Percentiles rank a stretch among this genome's conserved stretches.
Evolutionary conservation across 2,797 vertebrate species (phyloP).

Genomic region (Pipistrellus kuhlii): DNA sequence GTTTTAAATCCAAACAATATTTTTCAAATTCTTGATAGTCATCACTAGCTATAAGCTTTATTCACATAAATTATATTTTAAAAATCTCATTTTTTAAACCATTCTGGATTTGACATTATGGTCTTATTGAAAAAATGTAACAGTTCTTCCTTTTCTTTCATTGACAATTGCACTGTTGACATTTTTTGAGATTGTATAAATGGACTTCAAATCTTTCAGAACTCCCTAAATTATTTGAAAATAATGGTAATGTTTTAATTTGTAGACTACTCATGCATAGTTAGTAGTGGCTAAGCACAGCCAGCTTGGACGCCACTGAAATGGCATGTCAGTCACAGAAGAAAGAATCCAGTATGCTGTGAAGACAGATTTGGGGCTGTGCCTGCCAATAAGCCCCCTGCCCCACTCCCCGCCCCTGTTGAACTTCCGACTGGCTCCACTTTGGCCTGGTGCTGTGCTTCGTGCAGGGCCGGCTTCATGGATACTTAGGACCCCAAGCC

Average conservation of each 20-base stretch:
- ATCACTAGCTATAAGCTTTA: background rate
- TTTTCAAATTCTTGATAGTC: constrained; percentile 17
- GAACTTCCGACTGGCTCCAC: background rate
- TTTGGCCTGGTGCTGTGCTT: background rate
- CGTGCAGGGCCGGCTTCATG: rapidly evolving
- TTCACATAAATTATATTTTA: background rate
- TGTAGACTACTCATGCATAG: background rate
- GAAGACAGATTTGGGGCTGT: background rate
- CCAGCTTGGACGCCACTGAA: background rate
- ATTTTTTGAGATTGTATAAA: background rate
- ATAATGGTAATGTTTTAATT: background rate
- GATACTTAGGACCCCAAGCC: background rate
- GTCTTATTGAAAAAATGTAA: background rate
- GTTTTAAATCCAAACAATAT: background rate
- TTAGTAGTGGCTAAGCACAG: background rate
- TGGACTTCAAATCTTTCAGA: background rate
- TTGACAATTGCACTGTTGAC: background rate
- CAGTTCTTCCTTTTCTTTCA: background rate
- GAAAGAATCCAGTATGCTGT: background rate
- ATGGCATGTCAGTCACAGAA: background rate
- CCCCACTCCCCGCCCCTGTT: rapidly evolving
- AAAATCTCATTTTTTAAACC: constrained; percentile 27
- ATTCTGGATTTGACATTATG: background rate
- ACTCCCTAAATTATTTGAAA: constrained; percentile 32
- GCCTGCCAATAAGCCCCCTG: background rate